Base-by-base conservation (phyloP, 2,888 invertebrate genomes). In the Euclidia mi region DNA sequence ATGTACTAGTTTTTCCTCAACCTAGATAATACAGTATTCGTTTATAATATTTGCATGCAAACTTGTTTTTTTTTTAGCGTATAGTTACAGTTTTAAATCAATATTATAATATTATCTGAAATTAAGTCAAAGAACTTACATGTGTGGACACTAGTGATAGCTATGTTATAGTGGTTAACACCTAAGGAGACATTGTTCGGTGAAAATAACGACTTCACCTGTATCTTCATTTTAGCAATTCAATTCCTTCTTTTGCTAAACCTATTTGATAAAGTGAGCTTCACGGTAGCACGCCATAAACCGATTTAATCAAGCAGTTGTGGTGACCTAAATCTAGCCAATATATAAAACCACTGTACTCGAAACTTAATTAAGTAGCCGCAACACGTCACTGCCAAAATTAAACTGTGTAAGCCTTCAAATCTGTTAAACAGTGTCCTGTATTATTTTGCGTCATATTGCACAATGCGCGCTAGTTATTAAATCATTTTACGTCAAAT, bases 241-340 rank as follows among this genome's bases (percentile, higher is more conserved):
- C 6, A 3, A 25, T 25, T 25, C 6, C 34, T 50, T 35, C 34
- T 46, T 65, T 57, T 65, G 55, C 60, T 60, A 29, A 51, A 60
- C 59, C 42, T 60, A 62, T 69, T 71, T 62, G 43, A 41, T 55
- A 57, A 57, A 67, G 44, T 61, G 18, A 56, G 53, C 67, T 72
- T 66, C 35, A 50, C n/a, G n/a, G 48, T 62, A 32, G 56, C 72
- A 70, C 64, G 66, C 69, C 56, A 72, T 65, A 58, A 58, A 64
- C 47, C 50, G 51, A 68, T 64, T 68, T 60, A 65, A 67, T 72
- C 49, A 65, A 66, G 50, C 62, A 41, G 53, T 51, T 64, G 49
- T 43, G 45, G 47, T 76, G 71, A 67, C 64, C 67, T 52, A 48
- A 53, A 71, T 76, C 41, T 60, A 47, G 55, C 43, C 41, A 49